phyloP scores from a whole-genome alignment of 1,140 invertebrate species.

The Eriosoma lanigerum region DNA sequence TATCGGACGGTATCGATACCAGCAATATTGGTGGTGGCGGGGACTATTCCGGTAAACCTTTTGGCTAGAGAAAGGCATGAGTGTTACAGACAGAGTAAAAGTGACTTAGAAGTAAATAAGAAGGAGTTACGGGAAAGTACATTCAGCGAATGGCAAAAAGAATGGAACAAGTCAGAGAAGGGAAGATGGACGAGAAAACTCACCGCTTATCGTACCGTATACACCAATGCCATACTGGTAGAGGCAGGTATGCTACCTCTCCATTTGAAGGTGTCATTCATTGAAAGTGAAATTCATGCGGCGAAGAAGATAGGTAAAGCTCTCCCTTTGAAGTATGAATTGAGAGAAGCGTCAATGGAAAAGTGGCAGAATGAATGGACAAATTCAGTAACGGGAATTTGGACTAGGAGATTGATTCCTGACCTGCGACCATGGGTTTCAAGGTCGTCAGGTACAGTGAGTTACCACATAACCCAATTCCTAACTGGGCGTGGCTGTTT shows the following conservation, averaged over 20 bases:
- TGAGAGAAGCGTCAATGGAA: neutral
- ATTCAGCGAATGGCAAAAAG: neutral
- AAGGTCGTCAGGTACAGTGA: neutral
- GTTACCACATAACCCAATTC: constrained; percentile 33
- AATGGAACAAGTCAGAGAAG: neutral
- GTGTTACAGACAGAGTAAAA: neutral
- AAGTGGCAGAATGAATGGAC: neutral
- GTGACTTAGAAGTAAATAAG: neutral
- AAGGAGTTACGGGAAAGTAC: neutral
- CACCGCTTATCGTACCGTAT: neutral
- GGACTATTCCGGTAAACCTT: neutral
- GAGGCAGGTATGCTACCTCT: neutral
- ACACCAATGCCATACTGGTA: neutral
- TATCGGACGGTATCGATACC: neutral
- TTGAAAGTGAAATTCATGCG: neutral
- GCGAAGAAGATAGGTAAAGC: neutral
- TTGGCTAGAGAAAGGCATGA: neutral
- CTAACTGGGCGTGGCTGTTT: constrained; percentile 5
- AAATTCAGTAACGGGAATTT: neutral
- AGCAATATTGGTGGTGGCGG: constrained; percentile 7
- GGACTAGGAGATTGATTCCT: constrained; percentile 29
- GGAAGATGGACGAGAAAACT: neutral
- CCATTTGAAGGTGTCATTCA: neutral
- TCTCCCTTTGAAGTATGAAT: neutral
- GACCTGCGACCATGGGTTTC: constrained; percentile 20